A percentile compares a stretch with the other conserved stretches of the same genome.
Conservation (phyloP, 2,113 vertebrate species). For the Tricholaema leucomelas region DNA sequence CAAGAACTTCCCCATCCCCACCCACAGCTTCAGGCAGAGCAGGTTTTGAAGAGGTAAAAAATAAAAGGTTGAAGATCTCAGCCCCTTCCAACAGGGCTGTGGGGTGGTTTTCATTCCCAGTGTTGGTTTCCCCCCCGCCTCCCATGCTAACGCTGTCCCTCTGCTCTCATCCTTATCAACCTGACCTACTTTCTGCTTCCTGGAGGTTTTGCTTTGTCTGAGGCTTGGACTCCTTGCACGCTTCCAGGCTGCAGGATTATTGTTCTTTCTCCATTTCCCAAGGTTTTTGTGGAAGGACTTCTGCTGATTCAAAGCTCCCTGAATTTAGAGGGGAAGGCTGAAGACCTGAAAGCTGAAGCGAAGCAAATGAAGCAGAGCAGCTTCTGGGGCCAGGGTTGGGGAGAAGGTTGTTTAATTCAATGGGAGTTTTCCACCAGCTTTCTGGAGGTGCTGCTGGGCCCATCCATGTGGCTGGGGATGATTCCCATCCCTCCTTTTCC, state of each 20-base stretch:
- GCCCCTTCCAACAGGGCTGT: fast-evolving
- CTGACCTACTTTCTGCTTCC: slow-evolving; percentile 51
- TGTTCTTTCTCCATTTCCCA: neutral
- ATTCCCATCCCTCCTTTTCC: neutral
- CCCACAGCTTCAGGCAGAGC: too few species aligned
- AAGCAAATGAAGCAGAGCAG: neutral
- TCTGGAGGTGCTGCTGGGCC: neutral
- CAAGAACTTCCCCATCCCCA: neutral
- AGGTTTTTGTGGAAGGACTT: neutral
- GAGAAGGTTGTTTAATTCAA: too few species aligned
- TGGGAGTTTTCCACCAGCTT: neutral
- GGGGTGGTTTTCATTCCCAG: neutral
- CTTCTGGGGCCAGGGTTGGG: too few species aligned
- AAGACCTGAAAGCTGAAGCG: neutral
- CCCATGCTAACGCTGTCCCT: neutral
- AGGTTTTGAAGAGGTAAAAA: neutral
- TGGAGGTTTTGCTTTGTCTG: neutral
- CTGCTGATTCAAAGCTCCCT: too few species aligned
- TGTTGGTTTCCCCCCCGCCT: neutral
- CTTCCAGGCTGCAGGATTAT: neutral
- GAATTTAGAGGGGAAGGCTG: neutral
- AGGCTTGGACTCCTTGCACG: neutral
- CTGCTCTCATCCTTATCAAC: neutral
- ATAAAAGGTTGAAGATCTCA: neutral
- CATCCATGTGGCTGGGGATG: too few species aligned